These are phyloP conservation scores for Herminia tarsipennalis DNA, from an alignment of 2,888 invertebrate species.

Conservation along the genomic window DNA sequence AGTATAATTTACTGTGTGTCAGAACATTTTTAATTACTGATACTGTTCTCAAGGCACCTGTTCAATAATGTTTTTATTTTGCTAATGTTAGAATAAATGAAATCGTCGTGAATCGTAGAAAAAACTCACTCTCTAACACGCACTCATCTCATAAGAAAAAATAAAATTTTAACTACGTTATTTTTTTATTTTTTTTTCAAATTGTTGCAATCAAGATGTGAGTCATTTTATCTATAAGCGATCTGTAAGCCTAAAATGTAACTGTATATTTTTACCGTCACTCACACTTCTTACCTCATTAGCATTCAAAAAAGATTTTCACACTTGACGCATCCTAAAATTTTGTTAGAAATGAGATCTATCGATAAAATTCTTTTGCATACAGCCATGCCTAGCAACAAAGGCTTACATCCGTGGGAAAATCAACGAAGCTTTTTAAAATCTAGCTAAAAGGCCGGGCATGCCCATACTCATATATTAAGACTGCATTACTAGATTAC, in stretches of 20 bases:
- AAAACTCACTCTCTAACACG: too few species aligned
- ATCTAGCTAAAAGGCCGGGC: constrained; percentile 58
- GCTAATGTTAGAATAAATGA: too few species aligned
- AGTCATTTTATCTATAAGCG: not conserved
- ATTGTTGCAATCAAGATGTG: too few species aligned
- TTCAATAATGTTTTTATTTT: not conserved
- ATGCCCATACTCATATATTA: constrained; percentile 62
- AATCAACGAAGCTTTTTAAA: constrained; percentile 73
- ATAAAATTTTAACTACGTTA: too few species aligned
- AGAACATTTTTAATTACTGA: too few species aligned
- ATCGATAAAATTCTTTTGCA: constrained; percentile 59
- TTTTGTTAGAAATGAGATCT: constrained; percentile 27
- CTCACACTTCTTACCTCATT: constrained; percentile 12
- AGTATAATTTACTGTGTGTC: too few species aligned
- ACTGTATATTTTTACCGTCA: not conserved
- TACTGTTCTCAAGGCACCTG: not conserved
- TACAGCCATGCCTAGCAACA: constrained; percentile 62
- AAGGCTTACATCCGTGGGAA: constrained; percentile 75
- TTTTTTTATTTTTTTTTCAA: too few species aligned
- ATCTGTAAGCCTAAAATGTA: not conserved
- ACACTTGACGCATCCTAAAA: constrained; percentile 11
- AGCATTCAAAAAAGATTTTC: constrained; percentile 21
- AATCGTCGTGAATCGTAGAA: too few species aligned
- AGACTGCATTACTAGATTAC: constrained; percentile 63
- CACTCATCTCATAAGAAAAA: too few species aligned